Base-by-base conservation (phyloP, 1,140 invertebrate species). In the Pararge aegeria region DNA sequence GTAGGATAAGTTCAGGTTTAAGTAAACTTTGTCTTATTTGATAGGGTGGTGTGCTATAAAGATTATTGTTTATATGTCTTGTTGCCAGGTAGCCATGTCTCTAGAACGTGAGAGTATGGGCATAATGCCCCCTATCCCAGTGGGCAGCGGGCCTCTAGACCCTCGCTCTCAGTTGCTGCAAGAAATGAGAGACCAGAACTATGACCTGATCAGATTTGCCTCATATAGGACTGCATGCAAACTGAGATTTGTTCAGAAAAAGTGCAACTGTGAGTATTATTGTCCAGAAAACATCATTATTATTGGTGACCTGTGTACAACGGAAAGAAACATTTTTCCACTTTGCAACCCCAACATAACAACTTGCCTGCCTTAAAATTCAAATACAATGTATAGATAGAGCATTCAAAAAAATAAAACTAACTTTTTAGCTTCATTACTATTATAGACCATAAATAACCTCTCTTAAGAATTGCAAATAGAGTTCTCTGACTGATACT, bases 161-260 rank as follows among this genome's bases (percentile, higher is more conserved):
- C 93, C 93, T 60, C 92, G 94, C 30, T 91, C 95, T 34, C 94
- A 94, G 68, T 91, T 96, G 21, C 75, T 96, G 51, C 95, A 96
- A 85, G 95, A 96, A 86, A 94, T 96, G 94, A 92, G 96, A 62
- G 93, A 95, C 59, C 97, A 98, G 84, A 97, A 98, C 87, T 98
- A 97, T 87, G 97, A 99, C 88, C 94, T 96, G 46, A 99, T 99
- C 68, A 92, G 98, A 70, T 99, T 99, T 90, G 96, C 98, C 49
- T 98, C 97, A 5, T 99, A 99, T 86, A 93, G 98, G 61, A 99
- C 98, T 24, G 98, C 98, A 0, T 98, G 96, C 73, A 99, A 99
- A 91, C 90, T 99, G 13, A 92, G 98, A 82, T 99, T 98, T 90
- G 96, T 99, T 68, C 98, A 99, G 88, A 99, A 98, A 89, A 98